These are phyloP conservation scores for Aspiorhynchus laticeps DNA, from an alignment of 2,113 vertebrate genomes.

Conservation along the genomic window DNA sequence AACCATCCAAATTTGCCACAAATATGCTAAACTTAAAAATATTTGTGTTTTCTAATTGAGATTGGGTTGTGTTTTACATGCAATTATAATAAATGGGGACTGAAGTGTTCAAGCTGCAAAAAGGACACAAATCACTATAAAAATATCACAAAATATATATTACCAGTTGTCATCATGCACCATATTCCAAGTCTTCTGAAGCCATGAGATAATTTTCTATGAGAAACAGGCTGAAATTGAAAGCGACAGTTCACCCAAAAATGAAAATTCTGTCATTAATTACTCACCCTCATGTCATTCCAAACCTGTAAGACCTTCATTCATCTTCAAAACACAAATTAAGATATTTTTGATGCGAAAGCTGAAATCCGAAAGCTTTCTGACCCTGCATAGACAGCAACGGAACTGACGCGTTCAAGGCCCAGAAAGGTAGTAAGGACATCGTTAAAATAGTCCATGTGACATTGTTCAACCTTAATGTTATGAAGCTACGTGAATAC, in stretches of 20 bases:
- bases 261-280: neutral
- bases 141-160: too few relatives aligned
- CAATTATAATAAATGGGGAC: neutral
- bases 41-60: neutral
- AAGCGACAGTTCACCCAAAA: neutral
- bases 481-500: too few relatives aligned
- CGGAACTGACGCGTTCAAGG: too few relatives aligned
- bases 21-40: neutral
- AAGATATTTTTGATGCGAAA: too few relatives aligned
- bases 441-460: too few relatives aligned
- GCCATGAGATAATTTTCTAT: neutral
- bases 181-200: neutral
- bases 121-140: neutral
- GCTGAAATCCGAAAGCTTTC: too few relatives aligned
- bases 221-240: neutral
- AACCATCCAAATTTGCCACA: neutral
- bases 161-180: neutral
- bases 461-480: too few relatives aligned
- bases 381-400: too few relatives aligned
- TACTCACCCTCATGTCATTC: neutral
- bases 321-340: too few relatives aligned
- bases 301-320: too few relatives aligned
- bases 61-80: neutral
- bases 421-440: too few relatives aligned
- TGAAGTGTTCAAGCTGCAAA: neutral